Evolutionary conservation across 2,888 invertebrate genomes (phyloP).

Genomic region (Sepiola atlantica): DNA sequence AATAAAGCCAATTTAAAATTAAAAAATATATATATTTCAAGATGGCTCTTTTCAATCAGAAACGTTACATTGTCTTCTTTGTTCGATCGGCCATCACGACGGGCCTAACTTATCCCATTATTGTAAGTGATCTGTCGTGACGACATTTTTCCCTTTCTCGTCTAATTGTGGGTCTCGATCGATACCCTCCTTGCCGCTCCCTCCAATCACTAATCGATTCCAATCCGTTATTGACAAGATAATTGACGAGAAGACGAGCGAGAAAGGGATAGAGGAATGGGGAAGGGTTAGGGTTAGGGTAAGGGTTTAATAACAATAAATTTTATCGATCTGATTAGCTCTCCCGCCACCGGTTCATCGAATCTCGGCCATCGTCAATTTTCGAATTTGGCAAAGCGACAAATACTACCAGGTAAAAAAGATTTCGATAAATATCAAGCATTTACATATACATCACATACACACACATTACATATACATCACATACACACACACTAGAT

Average conservation of each 20-base stretch:
- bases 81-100: not conserved
- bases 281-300: too few relatives aligned
- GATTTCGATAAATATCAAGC: not conserved
- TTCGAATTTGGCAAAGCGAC: not conserved
- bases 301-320: conserved; percentile 32
- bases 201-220: not conserved
- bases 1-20: not conserved
- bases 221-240: not conserved
- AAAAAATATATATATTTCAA: not conserved
- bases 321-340: not conserved
- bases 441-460: too few relatives aligned
- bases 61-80: not conserved
- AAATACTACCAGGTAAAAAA: not conserved
- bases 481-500: too few relatives aligned
- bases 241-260: not conserved
- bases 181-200: not conserved
- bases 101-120: not conserved
- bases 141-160: not conserved
- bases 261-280: not conserved
- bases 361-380: not conserved
- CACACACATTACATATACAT: too few relatives aligned
- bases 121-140: not conserved
- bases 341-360: not conserved
- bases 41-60: not conserved
- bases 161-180: not conserved